Percentiles rank a stretch among this genome's conserved stretches.
Evolutionary conservation across 37 sponge, comb jelly and placozoan genomes (phyloP).

Genomic region (Haliclona indistincta): DNA sequence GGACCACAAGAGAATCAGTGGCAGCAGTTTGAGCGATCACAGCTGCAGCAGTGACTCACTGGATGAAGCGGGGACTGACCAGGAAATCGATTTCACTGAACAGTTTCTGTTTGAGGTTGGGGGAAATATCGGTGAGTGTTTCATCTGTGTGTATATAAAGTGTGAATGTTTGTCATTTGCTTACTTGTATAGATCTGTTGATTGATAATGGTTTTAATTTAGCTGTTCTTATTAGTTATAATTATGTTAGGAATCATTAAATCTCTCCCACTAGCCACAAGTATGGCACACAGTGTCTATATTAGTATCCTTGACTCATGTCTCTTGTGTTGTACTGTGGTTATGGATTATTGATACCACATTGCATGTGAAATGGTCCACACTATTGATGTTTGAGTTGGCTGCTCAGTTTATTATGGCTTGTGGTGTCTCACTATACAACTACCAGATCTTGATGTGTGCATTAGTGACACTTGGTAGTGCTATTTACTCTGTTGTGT

Average conservation of each 20-base stretch:
- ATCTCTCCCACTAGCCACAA: too few relatives aligned
- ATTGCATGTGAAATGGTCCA: too few relatives aligned
- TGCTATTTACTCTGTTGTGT: too few relatives aligned
- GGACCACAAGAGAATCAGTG: background rate
- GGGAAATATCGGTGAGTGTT: constrained; percentile 75
- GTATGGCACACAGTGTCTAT: too few relatives aligned
- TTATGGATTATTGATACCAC: too few relatives aligned
- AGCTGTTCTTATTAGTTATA: too few relatives aligned
- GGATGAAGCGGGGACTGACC: background rate
- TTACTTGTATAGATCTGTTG: background rate
- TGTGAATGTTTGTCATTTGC: background rate
- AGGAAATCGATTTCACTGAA: constrained; percentile 23
- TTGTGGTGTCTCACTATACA: background rate
- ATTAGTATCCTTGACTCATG: background rate
- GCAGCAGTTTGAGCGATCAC: background rate
- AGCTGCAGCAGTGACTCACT: background rate
- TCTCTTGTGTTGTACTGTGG: background rate
- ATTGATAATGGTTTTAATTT: too few relatives aligned
- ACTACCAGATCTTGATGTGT: constrained; percentile 2
- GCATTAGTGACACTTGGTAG: background rate
- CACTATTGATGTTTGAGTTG: too few relatives aligned
- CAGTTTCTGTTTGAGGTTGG: constrained; percentile 82
- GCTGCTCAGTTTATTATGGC: too few relatives aligned
- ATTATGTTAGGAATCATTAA: too few relatives aligned
- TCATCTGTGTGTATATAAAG: background rate